Evolutionary conservation across 2,888 invertebrate genomes (phyloP), one percentile per base, ranked within the genome.

Genomic region (Hirtodrosophila alboralis): DNA sequence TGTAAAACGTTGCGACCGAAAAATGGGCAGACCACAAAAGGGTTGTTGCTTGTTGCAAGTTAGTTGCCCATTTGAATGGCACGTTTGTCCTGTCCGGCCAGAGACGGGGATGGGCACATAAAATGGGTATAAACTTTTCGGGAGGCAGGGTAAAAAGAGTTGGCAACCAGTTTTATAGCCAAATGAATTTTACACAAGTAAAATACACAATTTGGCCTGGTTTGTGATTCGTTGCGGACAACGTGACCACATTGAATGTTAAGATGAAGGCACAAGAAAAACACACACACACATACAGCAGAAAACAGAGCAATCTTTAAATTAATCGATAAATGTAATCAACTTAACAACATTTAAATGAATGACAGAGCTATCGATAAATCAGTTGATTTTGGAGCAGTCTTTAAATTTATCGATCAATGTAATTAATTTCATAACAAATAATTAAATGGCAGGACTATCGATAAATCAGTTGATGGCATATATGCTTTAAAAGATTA

Each of bases 1-100:
- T 80, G 86, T 80, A 86, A 80, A 80, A 84, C 75, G 84, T 68
- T 80, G 63, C 57, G 74, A 47, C 66, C 57, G 59, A 41, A 28
- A 83, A 75, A 67, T 75, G 85, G 71, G 53, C 81, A 59, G 68
- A 81, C 84, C 73, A 53, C 71, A 86, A 84, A 84, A 78, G 79
- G 85, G 85, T 78, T 78, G 83, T 47, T 47, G 84, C 76, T 54
- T 60, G 66, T 62, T 74, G 71, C 78, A 68, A 83, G 76, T 85
- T 85, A 85, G 86, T 83, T 83, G 79, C 77, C 81, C 84, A 80
- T 80, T 77, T 69, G 51, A 75, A 83, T 68, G 80, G 62, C 77
- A 61, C 77, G 68, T 75, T 66, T 48, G 26, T n/a, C n/a, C 47
- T 34, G 37, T 36, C 60, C n/a, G n/a, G n/a, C n/a, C n/a, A n/a